phyloP scores from a whole-genome alignment of 2,888 invertebrate genomes.

The Helleia helle region DNA sequence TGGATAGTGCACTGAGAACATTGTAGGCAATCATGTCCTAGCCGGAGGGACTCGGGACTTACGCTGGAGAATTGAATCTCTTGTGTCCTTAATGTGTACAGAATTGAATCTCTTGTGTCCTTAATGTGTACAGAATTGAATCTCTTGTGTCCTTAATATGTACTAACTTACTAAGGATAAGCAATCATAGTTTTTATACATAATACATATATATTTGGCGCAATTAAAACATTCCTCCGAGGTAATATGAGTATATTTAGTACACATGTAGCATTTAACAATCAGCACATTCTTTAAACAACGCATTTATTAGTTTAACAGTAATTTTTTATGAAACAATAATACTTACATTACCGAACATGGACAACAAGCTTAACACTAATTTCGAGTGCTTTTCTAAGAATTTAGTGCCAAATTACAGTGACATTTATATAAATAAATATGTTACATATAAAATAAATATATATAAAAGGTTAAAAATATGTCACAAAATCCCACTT shows the following conservation, averaged over 20 bases:
- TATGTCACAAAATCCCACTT: constrained; percentile 9
- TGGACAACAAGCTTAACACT: constrained; percentile 15
- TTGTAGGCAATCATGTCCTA: too few species aligned
- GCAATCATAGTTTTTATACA: too few species aligned
- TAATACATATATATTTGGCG: background rate
- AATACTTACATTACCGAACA: constrained; percentile 8
- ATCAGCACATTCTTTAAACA: constrained; percentile 2
- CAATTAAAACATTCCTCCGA: constrained; percentile 14
- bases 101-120: too few species aligned
- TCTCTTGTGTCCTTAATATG: too few species aligned
- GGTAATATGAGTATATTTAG: constrained; percentile 15
- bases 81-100: too few species aligned
- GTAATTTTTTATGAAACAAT: constrained; percentile 5
- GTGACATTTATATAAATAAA: constrained; percentile 8
- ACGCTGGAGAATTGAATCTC: too few species aligned
- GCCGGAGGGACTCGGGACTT: too few species aligned
- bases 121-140: too few species aligned
- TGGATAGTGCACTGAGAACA: too few species aligned
- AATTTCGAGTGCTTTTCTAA: constrained; percentile 11
- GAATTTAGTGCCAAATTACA: constrained; percentile 10
- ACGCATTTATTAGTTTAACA: constrained; percentile 11
- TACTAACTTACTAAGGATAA: too few species aligned
- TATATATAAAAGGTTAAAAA: background rate
- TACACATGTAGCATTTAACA: constrained; percentile 10
- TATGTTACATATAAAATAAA: constrained; percentile 6